Base-by-base conservation (phyloP, 2,888 invertebrate genomes). In the Philonicus albiceps region DNA sequence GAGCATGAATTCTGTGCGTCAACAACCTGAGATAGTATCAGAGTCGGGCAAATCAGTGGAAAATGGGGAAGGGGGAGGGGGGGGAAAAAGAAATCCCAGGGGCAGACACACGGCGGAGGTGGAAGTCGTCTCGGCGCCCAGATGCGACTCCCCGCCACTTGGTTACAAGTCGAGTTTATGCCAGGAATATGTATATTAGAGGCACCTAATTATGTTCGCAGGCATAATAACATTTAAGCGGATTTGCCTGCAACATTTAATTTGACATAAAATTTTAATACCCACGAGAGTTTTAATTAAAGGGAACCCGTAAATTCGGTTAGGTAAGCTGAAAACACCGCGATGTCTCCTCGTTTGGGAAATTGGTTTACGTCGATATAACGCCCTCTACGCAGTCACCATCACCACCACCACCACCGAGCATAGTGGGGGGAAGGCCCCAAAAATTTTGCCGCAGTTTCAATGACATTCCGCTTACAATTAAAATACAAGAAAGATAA, bases 211-310 rank as follows among this genome's bases (percentile, higher is more conserved):
- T 88, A 87, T 85, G 86, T 73, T 87, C 87, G 87, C 88, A 43
- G 64, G 53, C 73, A 86, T 87, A 88, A 88, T 87, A 88, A 84
- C 87, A 87, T 87, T 88, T 88, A 88, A 87, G 87, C 87, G 88
- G 87, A 87, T 86, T 87, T 86, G 85, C 84, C 87, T 85, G 86
- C 86, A 86, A 86, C 86, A 86, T 88, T 87, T 88, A 88, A 88
- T 88, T 88, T 87, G 87, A 87, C 87, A 88, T 88, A 87, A 87
- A 87, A 88, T 88, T 88, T 87, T 87, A 88, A 88, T 87, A 87
- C 87, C 86, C 87, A 81, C 85, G 73, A 43, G 84, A 73, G 73
- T 72, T 84, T 84, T 84, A 84, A 84, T 84, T 84, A 84, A 84
- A 84, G 73, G 73, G 64, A 73, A 19, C 73, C 72, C 84, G 73